phyloP scores from a whole-genome alignment of 1,140 invertebrate genomes.

The Drosophila santomea region DNA sequence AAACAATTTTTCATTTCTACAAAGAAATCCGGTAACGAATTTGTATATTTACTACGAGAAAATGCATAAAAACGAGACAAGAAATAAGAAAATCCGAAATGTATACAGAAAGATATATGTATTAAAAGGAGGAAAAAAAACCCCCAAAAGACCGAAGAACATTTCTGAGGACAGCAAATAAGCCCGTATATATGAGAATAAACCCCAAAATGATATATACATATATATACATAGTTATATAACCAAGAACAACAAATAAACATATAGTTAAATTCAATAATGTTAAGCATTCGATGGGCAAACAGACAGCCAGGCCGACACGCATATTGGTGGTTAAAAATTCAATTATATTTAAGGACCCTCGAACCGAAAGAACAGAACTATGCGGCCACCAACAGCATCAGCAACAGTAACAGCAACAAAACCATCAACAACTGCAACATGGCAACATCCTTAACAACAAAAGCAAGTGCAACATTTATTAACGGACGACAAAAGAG shows the following conservation, averaged over 20 bases:
- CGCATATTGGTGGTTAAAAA: constrained; percentile 58
- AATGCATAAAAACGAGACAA: constrained; percentile 20
- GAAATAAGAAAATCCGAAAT: constrained; percentile 25
- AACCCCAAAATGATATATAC: constrained; percentile 47
- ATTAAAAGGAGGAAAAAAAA: constrained; percentile 24
- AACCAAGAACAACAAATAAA: constrained; percentile 82
- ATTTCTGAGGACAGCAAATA: constrained; percentile 62
- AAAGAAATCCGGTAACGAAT: constrained; percentile 80
- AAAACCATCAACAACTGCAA: constrained; percentile 1
- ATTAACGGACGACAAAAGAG: constrained; percentile 46
- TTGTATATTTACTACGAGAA: constrained; percentile 81
- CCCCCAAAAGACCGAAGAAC: constrained; percentile 16
- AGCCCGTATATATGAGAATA: constrained; percentile 54
- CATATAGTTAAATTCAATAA: constrained; percentile 83
- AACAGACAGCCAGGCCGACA: constrained; percentile 43
- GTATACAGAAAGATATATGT: constrained; percentile 51
- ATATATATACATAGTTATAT: constrained; percentile 75
- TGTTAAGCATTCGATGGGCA: constrained; percentile 65
- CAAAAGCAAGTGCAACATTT: constrained; percentile 38
- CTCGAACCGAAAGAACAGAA: constrained; percentile 44
- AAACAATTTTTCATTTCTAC: constrained; percentile 79
- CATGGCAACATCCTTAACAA: constrained; percentile 6
- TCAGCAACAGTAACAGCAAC: constrained; percentile 2
- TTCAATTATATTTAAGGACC: constrained; percentile 78
- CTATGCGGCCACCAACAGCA: constrained; percentile 35